Evolutionary conservation across 2,113 vertebrate species (phyloP).

Genomic region (Benitochromis conjunctus): DNA sequence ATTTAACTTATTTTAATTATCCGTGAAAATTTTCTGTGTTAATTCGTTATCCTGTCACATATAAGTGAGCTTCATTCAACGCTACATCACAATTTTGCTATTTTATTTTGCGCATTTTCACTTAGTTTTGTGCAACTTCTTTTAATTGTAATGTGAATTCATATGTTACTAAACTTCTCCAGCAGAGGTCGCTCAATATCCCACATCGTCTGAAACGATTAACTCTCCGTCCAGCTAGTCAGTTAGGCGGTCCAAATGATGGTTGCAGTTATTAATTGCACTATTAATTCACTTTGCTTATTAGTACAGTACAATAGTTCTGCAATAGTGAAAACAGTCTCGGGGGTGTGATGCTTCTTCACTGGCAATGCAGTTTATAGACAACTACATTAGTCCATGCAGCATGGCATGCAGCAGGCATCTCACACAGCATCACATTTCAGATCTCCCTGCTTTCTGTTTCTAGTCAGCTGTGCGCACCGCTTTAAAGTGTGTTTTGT

Average conservation of each 20-base stretch:
- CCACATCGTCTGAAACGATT: not conserved
- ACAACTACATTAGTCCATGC: not conserved
- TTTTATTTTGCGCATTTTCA: not conserved
- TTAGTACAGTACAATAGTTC: not conserved
- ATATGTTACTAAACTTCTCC: not conserved
- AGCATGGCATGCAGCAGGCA: conserved; percentile 47
- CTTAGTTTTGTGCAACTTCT: not conserved
- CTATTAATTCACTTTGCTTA: not conserved
- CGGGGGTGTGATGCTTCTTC: not conserved
- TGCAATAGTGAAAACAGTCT: not conserved
- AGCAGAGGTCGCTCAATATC: conserved; percentile 27
- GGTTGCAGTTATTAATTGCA: not conserved
- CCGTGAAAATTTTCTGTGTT: not conserved
- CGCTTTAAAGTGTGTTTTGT: conserved; percentile 51
- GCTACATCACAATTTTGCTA: not conserved
- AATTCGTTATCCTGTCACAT: not conserved
- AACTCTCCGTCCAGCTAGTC: not conserved
- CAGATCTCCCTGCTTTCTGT: conserved; percentile 24
- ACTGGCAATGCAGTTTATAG: not conserved
- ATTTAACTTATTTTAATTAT: not conserved
- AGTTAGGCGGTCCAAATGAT: not conserved
- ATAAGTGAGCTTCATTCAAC: not conserved
- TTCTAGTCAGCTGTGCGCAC: conserved; percentile 19
- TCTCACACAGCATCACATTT: conserved; percentile 40
- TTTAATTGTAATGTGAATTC: not conserved